A percentile compares a stretch with the other conserved stretches of the same genome.
Conservation (phyloP, 2,797 vertebrate species). For the Gallinago stenura region DNA sequence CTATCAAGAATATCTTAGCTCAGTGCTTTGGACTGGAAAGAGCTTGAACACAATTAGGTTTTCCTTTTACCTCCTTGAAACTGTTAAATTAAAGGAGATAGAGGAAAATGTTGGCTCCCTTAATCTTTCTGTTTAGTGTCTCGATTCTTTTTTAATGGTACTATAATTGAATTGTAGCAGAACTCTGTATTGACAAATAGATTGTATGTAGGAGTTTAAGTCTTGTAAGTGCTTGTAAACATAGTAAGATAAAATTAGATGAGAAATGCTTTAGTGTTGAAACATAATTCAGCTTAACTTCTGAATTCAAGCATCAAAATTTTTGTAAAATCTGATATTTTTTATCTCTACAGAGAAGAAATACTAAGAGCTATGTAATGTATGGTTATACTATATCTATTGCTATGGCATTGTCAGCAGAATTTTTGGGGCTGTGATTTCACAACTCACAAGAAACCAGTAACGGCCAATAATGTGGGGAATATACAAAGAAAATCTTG, state of each 20-base stretch:
- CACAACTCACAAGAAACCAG: background rate
- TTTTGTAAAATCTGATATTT: background rate
- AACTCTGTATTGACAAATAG: slow-evolving; percentile 36
- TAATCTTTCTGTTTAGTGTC: slow-evolving; percentile 17
- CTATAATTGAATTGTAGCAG: slow-evolving; percentile 4
- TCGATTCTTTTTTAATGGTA: background rate
- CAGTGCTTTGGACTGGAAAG: background rate
- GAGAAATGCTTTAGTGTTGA: background rate
- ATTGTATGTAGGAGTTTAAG: background rate
- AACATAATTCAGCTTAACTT: background rate
- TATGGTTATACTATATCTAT: background rate
- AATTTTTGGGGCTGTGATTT: background rate
- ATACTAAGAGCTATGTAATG: background rate
- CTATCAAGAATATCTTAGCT: background rate
- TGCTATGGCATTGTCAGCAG: background rate
- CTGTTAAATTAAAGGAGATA: background rate
- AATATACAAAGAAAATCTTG: background rate
- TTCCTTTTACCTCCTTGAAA: slow-evolving; percentile 18
- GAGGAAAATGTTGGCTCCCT: background rate
- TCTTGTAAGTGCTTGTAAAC: background rate
- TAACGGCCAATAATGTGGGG: background rate
- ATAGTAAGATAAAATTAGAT: background rate
- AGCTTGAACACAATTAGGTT: background rate
- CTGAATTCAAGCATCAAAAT: background rate
- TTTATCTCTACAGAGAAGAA: background rate